Base-by-base conservation (phyloP, 2,797 vertebrate genomes). In the Tachyglossus aculeatus region DNA sequence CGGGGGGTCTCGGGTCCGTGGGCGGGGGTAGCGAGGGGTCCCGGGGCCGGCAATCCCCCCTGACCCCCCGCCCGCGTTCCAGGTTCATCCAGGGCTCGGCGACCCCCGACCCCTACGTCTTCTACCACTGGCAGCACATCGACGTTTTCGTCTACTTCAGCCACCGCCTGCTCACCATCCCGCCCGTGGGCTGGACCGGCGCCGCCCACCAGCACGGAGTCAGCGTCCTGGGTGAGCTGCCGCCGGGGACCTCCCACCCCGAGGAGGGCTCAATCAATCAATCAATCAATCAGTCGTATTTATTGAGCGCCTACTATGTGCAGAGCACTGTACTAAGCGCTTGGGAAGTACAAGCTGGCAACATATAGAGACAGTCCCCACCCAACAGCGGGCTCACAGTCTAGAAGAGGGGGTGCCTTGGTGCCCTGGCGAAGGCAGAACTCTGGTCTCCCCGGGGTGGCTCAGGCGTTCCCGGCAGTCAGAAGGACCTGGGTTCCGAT, bases 121-220 rank as follows among this genome's bases (percentile, higher is more conserved):
- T 99, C 89, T 99, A 99, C 86, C 97, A 99, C 87, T 99, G 97
- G 98, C 89, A 93, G 19, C 90, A 94, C 87, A 94, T 99, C 0
- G 98, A 99, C 86, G 85, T 98, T 83, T 99, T 99, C 1, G 94
- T 98, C 53, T 99, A 99, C 94, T 99, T 99, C 90, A 95, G 95
- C 54, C 98, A 99, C 82, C 93, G 88, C 60, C 73, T 88, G 3
- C 93, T 98, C 74, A 99, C 96, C 13, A 90, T 99, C 69, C 98
- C 98, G 0, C 97, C 98, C 0, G 95, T 93, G 7, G 90, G 94
- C 74, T 99, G 98, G 98, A 98, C 95, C 70, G 98, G 96, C 0
- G 94, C 95, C 0, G 97, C 96, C 0, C 98, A 99, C 71, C 91
- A 90, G 62, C 95, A 99, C 0, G 94, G 95, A 0, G 97, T 99